Evolutionary conservation across 2,888 invertebrate genomes (phyloP).

Genomic region (Stenoptilia bipunctidactyla): DNA sequence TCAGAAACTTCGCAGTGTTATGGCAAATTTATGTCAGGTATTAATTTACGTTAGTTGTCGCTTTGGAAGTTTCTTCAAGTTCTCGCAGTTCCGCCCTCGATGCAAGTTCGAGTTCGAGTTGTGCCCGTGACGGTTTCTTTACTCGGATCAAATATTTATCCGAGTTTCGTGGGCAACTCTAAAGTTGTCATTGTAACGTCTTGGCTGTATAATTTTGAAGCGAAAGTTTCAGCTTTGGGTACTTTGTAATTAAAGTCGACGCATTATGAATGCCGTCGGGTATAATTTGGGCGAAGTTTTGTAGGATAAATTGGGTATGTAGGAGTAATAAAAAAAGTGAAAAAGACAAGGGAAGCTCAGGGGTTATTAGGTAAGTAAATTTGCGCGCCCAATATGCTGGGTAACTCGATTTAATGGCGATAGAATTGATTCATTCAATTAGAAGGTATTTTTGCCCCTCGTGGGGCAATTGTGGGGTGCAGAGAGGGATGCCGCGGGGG

Average conservation of each 20-base stretch:
- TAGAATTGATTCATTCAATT: conserved; percentile 72
- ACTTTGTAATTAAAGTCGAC: neutral
- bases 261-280: neutral
- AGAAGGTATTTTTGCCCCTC: conserved; percentile 68
- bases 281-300: neutral
- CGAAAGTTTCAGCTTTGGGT: conserved; percentile 11
- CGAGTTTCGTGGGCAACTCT: conserved; percentile 31
- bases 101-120: conserved; percentile 29
- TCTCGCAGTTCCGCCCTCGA: conserved; percentile 24
- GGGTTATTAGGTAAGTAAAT: conserved; percentile 70
- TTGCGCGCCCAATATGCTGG: conserved; percentile 68
- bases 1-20: conserved; percentile 52
- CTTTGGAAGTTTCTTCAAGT: conserved; percentile 32
- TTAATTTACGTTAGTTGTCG: conserved; percentile 65
- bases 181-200: conserved; percentile 25
- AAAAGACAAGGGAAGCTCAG: conserved; percentile 25
- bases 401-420: conserved; percentile 71
- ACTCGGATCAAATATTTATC: conserved; percentile 55
- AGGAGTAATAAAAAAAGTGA: neutral
- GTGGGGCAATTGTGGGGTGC: conserved; percentile 30
- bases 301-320: neutral
- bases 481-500: conserved; percentile 41
- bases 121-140: conserved; percentile 42
- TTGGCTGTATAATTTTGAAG: conserved; percentile 13
- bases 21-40: conserved; percentile 71